Percentiles rank a stretch among this genome's conserved stretches.
Evolutionary conservation across 2,113 vertebrate genomes (phyloP).

Genomic region (Turdus rufiventris): DNA sequence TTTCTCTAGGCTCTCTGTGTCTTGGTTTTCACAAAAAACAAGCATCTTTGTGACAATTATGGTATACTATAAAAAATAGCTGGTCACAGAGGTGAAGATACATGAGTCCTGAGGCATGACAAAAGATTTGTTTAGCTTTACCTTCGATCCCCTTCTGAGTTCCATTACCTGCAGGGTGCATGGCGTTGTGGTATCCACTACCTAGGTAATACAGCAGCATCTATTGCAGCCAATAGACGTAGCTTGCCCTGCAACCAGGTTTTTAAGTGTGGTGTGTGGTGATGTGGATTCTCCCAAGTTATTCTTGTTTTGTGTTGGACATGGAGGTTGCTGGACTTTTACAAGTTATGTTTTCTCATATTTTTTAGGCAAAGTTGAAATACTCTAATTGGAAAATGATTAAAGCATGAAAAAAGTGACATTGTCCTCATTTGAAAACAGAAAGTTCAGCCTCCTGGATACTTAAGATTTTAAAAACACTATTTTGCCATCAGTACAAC

Average conservation of each 20-base stretch:
- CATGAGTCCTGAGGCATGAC: not conserved
- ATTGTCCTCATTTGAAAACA: constrained; percentile 4
- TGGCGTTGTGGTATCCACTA: not conserved
- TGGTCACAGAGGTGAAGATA: not conserved
- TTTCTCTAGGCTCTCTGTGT: not conserved
- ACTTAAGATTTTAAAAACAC: not conserved
- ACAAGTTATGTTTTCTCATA: not conserved
- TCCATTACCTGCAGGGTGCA: not conserved
- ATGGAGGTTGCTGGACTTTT: not conserved
- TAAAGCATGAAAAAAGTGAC: not conserved
- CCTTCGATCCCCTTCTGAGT: not conserved
- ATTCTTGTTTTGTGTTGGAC: not conserved
- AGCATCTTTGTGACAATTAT: not conserved
- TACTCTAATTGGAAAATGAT: not conserved
- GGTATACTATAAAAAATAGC: not conserved
- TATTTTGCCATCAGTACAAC: not conserved
- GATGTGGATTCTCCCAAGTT: not conserved
- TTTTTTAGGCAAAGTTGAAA: not conserved
- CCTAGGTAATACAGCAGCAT: not conserved
- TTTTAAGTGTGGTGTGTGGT: not conserved
- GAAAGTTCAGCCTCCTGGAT: constrained; percentile 3
- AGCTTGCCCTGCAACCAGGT: not conserved
- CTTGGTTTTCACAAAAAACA: not conserved
- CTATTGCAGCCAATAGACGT: not conserved
- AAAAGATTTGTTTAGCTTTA: not conserved